Conservation (phyloP, 2,888 invertebrate species). For the Cephus nigrinus region DNA sequence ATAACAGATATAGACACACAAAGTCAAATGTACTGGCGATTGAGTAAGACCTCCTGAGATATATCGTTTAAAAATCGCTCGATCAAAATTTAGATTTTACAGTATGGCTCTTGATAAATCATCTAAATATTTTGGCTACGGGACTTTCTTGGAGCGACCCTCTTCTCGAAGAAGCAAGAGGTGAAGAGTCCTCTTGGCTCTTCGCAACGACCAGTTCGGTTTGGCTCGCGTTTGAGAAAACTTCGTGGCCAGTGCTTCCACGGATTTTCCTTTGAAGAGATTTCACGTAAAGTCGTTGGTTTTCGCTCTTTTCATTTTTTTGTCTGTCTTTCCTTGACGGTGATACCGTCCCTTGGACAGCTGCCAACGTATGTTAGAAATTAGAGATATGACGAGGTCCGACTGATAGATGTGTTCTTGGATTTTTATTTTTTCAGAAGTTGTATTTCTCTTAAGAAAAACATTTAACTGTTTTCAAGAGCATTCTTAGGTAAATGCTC, state of each 20-base stretch:
- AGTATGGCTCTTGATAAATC: slow-evolving; percentile 28
- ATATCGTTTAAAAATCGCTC: neutral
- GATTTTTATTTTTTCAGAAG: neutral
- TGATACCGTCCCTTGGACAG: neutral
- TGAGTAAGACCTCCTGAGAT: neutral
- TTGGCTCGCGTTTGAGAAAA: slow-evolving; percentile 28
- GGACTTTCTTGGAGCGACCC: slow-evolving; percentile 36
- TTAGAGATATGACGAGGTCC: neutral
- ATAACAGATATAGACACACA: neutral
- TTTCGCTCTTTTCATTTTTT: neutral
- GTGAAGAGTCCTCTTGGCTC: slow-evolving; percentile 12
- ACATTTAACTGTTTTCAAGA: neutral
- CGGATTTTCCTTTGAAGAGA: neutral
- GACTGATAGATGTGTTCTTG: neutral
- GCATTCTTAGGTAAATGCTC: neutral
- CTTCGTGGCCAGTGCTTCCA: slow-evolving; percentile 14
- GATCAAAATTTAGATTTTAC: slow-evolving; percentile 7
- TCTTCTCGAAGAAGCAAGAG: slow-evolving; percentile 9
- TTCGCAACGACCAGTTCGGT: slow-evolving; percentile 37
- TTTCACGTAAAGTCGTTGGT: neutral
- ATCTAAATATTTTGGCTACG: slow-evolving; percentile 50
- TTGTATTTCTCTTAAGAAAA: neutral
- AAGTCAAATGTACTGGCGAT: neutral
- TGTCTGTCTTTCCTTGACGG: neutral
- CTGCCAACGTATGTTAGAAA: neutral